These are phyloP conservation scores for Chelonus insularis DNA, from an alignment of 1,140 invertebrate species.

Conservation along the genomic window DNA sequence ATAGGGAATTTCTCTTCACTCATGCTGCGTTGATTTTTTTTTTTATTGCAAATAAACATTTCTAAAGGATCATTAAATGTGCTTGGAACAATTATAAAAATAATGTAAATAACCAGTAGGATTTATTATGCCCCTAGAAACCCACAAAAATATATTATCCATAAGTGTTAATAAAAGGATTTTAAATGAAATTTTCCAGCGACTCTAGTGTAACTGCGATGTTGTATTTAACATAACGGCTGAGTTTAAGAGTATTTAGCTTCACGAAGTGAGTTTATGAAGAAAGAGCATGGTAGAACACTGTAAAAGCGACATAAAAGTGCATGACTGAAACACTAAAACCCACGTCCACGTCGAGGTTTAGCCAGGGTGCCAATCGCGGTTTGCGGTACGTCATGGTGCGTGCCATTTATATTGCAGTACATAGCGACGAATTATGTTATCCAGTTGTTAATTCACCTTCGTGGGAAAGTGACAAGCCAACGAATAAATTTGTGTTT, in stretches of 20 bases:
- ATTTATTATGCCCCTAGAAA: no score
- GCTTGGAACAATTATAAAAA: no score
- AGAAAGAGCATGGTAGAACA: not conserved
- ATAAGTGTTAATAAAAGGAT: no score
- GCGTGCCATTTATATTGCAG: slow-evolving; percentile 14
- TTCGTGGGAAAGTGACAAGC: not conserved
- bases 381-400: no score
- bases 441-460: not conserved
- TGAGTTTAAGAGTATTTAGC: not conserved
- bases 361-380: not conserved
- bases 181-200: not conserved
- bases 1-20: no score
- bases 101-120: no score
- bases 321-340: slow-evolving; percentile 15
- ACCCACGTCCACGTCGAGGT: not conserved
- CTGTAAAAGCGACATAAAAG: slow-evolving; percentile 21
- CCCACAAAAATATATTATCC: no score
- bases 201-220: not conserved
- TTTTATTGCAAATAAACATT: no score
- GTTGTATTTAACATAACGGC: no score
- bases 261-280: not conserved
- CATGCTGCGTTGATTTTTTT: no score
- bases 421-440: not conserved
- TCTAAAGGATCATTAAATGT: no score
- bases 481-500: not conserved